These are phyloP conservation scores for Alexandromys fortis DNA, from an alignment of 2,113 vertebrate species.

Conservation along the genomic window DNA sequence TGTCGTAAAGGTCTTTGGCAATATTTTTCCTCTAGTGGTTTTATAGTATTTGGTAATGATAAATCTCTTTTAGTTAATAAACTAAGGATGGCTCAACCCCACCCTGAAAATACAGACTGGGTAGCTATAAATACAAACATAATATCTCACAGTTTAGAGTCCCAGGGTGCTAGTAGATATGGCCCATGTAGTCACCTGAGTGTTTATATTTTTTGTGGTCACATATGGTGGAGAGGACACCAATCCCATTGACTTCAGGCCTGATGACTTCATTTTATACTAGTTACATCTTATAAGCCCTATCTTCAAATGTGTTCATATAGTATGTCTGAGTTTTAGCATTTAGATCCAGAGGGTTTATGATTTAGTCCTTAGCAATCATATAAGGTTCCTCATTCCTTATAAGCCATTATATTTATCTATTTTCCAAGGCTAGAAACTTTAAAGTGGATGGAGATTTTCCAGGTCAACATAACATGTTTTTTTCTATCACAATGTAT, in stretches of 20 bases:
- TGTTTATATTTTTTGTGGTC: not conserved
- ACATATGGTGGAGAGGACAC: not conserved
- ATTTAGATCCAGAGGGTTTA: not conserved
- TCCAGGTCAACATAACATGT: not conserved
- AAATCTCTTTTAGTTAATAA: not conserved
- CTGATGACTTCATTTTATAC: not conserved
- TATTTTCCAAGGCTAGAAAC: not conserved
- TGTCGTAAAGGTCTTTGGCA: not conserved
- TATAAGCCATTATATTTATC: not conserved
- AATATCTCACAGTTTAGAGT: not conserved
- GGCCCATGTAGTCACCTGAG: not conserved
- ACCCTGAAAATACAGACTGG: not conserved
- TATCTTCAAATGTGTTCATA: not conserved
- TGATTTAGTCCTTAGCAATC: not conserved
- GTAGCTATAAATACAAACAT: not conserved
- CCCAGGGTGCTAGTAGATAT: fast-evolving
- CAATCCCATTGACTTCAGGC: not conserved
- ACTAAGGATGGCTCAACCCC: not conserved
- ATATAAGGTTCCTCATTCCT: not conserved
- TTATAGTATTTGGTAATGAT: not conserved
- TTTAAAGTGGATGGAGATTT: not conserved
- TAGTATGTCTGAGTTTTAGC: not conserved
- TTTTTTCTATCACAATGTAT: not conserved
- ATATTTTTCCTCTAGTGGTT: not conserved
- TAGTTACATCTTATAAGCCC: not conserved